Conservation (phyloP, 64 coral and sea anemone species). For the Hydrozoanthus tunicans region DNA sequence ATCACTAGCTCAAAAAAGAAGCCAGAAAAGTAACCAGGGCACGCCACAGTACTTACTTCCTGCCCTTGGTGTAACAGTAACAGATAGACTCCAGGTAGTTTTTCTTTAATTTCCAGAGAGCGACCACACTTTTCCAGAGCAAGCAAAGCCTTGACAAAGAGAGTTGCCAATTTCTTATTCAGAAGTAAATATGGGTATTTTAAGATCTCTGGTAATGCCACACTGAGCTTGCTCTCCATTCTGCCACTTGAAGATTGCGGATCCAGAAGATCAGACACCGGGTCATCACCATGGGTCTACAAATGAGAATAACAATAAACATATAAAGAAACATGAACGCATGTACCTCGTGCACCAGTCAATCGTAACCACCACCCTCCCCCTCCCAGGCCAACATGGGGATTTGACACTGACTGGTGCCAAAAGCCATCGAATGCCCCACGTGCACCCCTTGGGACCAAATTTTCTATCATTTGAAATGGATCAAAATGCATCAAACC, state of each 20-base stretch:
- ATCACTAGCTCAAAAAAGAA: not conserved
- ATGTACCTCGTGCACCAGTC: no score
- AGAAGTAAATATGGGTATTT: constrained; percentile 69
- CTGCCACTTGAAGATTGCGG: not conserved
- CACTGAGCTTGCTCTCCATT: constrained; percentile 44
- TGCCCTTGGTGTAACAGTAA: constrained; percentile 68
- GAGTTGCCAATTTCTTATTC: constrained; percentile 41
- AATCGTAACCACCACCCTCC: no score
- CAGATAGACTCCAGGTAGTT: constrained; percentile 72
- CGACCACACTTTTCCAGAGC: constrained; percentile 52
- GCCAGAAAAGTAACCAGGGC: not conserved
- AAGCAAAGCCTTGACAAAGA: constrained; percentile 69
- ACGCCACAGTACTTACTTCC: constrained; percentile 35
- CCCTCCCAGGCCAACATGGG: no score
- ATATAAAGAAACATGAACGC: no score
- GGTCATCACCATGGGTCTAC: not conserved
- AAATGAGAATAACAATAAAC: no score
- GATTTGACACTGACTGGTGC: no score
- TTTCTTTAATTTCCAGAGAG: constrained; percentile 62
- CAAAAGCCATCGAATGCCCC: no score
- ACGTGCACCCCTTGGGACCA: no score
- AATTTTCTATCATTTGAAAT: no score
- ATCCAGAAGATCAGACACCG: not conserved
- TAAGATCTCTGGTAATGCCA: constrained; percentile 69
- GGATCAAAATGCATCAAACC: no score